Base-by-base conservation (phyloP, 2,797 vertebrate species). In the Takifugu ocellatus region DNA sequence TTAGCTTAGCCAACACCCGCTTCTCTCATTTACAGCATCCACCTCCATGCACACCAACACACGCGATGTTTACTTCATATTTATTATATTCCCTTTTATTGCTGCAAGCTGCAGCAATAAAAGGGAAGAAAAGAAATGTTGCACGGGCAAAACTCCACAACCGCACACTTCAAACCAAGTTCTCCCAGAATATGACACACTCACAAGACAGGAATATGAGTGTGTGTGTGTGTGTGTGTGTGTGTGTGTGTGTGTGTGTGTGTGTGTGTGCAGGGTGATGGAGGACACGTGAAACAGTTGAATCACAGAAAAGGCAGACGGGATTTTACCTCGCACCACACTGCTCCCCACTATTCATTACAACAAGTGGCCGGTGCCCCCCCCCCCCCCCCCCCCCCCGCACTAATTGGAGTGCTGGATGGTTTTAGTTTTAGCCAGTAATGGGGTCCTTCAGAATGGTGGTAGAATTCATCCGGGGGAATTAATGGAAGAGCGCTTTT, bases 381-480 rank as follows among this genome's bases (percentile, higher is more conserved):
- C 68, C 65, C 78, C 67, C n/a, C n/a, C n/a, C n/a, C 69, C 81
- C 17, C 3, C 70, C 77, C 75, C 62, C 66, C 60, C 50, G 72
- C 83, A 78, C 77, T 92, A 91, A 91, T 91, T 91, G 85, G 87
- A 79, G 79, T 75, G 75, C 82, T 79, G 83, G 75, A 80, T 88
- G 86, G 81, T 74, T 77, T 87, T 81, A 71, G 84, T 71, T 89
- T 88, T 86, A 76, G 79, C 64, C 61, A 75, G 79, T 90, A 92
- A 90, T 86, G 66, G 84, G 78, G 78, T 88, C 72, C 81, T 78
- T 72, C 79, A 82, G 87, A 90, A 86, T 84, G 61, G 78, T 75
- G 78, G 79, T 78, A 83, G 67, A 77, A 87, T 80, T 85, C 84
- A 66, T 81, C 68, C 53, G 49, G 56, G 74, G 81, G 72, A 85